These are phyloP conservation scores for Drosophila arawakana DNA, from an alignment of 1,140 invertebrate genomes.

Conservation along the genomic window DNA sequence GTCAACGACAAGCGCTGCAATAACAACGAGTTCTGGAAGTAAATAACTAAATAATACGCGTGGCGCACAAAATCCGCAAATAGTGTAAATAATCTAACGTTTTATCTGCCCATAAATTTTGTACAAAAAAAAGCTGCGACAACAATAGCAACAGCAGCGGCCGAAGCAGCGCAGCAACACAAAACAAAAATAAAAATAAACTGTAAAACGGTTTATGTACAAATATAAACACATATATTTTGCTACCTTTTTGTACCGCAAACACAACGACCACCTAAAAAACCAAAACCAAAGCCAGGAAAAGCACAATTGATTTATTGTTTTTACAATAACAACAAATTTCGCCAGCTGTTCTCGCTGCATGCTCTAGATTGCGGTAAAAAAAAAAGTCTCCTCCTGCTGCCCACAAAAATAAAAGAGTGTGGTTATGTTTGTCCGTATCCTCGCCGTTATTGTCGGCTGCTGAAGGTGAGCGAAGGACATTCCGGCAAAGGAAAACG, in stretches of 20 bases:
- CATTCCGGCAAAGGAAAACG: slow-evolving; percentile 47
- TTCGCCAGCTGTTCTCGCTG: slow-evolving; percentile 60
- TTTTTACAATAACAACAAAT: slow-evolving; percentile 25
- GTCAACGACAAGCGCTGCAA: slow-evolving; percentile 40
- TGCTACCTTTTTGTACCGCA: slow-evolving; percentile 48
- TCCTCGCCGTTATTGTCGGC: slow-evolving; percentile 27
- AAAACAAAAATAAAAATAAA: slow-evolving; percentile 25
- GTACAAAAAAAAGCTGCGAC: slow-evolving; percentile 18
- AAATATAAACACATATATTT: slow-evolving; percentile 54
- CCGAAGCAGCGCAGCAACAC: slow-evolving; percentile 45
- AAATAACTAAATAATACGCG: slow-evolving; percentile 49
- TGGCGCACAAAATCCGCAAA: slow-evolving; percentile 49
- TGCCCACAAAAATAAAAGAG: slow-evolving; percentile 22
- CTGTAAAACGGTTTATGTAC: slow-evolving; percentile 24
- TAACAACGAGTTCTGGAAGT: slow-evolving; percentile 23
- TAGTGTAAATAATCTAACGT: slow-evolving; percentile 30
- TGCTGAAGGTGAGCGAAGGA: slow-evolving; percentile 74
- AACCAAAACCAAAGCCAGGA: slow-evolving; percentile 17
- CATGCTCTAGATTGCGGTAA: not conserved
- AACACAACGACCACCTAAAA: not conserved
- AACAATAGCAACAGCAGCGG: slow-evolving; percentile 47
- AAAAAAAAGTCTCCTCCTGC: slow-evolving; percentile 59
- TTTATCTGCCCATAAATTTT: slow-evolving; percentile 53
- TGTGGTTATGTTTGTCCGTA: slow-evolving; percentile 39
- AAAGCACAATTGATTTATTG: slow-evolving; percentile 71